phyloP scores from a whole-genome alignment of 2,797 vertebrate species.

The Prunella strophiata region DNA sequence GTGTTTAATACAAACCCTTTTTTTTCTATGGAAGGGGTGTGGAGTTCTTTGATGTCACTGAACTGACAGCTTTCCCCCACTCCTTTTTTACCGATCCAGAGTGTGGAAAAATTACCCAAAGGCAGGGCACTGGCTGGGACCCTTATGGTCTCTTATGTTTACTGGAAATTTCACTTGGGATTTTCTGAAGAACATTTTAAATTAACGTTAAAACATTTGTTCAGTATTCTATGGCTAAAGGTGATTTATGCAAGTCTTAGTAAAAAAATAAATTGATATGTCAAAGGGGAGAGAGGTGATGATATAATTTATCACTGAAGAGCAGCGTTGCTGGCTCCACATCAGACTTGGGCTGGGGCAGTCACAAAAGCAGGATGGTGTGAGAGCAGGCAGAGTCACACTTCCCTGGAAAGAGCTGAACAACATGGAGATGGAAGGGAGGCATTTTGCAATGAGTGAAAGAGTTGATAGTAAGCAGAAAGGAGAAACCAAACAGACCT shows the following conservation, averaged over 20 bases:
- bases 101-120: not conserved
- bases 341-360: not conserved
- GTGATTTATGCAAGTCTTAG: not conserved
- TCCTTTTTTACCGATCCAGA: not conserved
- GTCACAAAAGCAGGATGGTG: not conserved
- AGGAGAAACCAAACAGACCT: conserved; percentile 5
- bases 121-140: not conserved
- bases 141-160: not conserved
- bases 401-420: not conserved
- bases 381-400: not conserved
- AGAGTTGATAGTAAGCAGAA: not conserved
- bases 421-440: not conserved
- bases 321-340: not conserved
- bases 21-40: not conserved
- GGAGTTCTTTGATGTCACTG: not conserved
- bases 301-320: not conserved
- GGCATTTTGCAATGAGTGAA: not conserved
- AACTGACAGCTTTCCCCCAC: not conserved
- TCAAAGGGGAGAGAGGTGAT: not conserved
- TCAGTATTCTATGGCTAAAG: not conserved
- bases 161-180: not conserved
- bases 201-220: not conserved
- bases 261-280: not conserved
- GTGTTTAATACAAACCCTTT: not conserved
- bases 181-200: not conserved